Evolutionary conservation across 2,113 vertebrate species (phyloP).

Genomic region (Hydrochoerus hydrochaeris): DNA sequence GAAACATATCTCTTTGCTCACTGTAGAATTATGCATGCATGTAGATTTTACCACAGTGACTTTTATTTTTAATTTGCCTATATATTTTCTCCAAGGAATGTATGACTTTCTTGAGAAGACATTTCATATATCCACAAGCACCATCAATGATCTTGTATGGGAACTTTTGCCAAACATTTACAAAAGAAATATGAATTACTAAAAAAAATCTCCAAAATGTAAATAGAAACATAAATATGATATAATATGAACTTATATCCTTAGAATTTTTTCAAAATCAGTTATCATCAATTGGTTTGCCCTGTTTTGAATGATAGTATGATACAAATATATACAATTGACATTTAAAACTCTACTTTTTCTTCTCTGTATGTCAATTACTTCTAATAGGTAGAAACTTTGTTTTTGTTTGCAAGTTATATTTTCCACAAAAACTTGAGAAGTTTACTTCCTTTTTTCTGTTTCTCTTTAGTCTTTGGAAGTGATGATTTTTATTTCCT

Average conservation of each 20-base stretch:
- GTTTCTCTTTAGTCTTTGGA: not conserved
- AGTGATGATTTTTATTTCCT: conserved; percentile 31
- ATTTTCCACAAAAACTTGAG: not conserved
- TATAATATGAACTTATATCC: not conserved
- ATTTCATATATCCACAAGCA: not conserved
- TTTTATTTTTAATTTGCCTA: not conserved
- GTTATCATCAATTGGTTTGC: not conserved
- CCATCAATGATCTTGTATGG: not conserved
- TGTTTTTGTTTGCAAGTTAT: not conserved
- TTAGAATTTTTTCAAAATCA: not conserved
- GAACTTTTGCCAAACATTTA: not conserved
- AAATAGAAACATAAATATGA: not conserved
- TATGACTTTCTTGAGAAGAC: not conserved
- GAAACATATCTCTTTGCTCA: not conserved
- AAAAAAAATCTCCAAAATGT: not conserved
- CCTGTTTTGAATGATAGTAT: not conserved
- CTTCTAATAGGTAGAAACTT: not conserved
- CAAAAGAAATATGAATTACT: not conserved
- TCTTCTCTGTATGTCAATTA: not conserved
- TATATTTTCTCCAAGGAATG: not conserved
- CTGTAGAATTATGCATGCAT: not conserved
- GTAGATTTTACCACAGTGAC: not conserved
- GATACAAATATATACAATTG: not conserved
- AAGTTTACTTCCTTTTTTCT: not conserved
- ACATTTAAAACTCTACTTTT: not conserved